phyloP scores from a whole-genome alignment of 2,797 vertebrate genomes.

The Ciconia nigra region DNA sequence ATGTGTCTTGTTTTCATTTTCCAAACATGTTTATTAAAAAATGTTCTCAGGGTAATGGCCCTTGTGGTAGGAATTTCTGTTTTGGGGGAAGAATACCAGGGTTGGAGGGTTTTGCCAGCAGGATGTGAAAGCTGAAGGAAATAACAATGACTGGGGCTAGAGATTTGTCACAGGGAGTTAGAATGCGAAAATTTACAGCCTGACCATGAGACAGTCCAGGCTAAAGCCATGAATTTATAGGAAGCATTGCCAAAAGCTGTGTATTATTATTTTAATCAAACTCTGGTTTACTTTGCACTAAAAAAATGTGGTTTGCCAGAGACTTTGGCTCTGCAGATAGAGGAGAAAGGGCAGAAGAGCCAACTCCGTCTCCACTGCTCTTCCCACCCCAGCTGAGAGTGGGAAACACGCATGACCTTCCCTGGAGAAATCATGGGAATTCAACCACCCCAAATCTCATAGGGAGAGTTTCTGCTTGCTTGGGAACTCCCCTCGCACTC shows the following conservation, averaged over 20 bases:
- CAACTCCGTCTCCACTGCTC: not conserved
- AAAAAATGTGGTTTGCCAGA: not conserved
- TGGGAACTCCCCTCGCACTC: not conserved
- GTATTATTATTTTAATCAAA: conserved; percentile 51
- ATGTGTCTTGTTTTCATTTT: conserved; percentile 45
- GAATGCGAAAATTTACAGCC: conserved; percentile 42
- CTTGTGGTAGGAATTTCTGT: conserved; percentile 36
- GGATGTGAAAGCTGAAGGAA: conserved; percentile 52
- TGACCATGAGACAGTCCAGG: conserved; percentile 54
- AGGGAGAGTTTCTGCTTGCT: not conserved
- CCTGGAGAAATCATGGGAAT: conserved; percentile 26
- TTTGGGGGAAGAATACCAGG: conserved; percentile 37
- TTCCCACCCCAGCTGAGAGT: not conserved
- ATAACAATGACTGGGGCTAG: conserved; percentile 56
- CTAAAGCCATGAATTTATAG: conserved; percentile 54
- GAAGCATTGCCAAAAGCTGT: conserved; percentile 44
- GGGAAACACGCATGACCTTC: not conserved
- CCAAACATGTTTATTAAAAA: conserved; percentile 33
- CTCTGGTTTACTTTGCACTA: not conserved
- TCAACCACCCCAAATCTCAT: not conserved
- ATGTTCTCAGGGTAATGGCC: not conserved
- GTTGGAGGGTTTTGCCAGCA: conserved; percentile 38
- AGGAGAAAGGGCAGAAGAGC: conserved; percentile 21
- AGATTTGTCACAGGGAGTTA: conserved; percentile 56
- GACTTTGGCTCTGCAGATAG: not conserved